Base-by-base conservation (phyloP, 2,113 vertebrate species). In the Petroica traversi region DNA sequence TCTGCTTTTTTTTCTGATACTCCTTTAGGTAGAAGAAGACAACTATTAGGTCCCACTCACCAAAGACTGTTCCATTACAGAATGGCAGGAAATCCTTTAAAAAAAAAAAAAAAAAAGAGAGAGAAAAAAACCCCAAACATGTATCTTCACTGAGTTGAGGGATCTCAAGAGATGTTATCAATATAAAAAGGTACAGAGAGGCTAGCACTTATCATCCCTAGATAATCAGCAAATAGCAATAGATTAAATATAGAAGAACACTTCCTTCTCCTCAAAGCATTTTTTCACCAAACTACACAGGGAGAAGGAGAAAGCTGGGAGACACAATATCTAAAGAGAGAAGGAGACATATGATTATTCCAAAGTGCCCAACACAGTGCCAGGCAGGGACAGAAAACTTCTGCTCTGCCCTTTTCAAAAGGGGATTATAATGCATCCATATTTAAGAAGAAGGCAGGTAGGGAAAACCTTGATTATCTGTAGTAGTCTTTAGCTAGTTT, bases 91-190 rank as follows among this genome's bases (percentile, higher is more conserved):
- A 71, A 73, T 8, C 5, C 2, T n/a, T 72, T 6, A 1, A 11
- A 6, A 61, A 64, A 66, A 85, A n/a, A 24, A 13, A 9, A 34
- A 19, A 3, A 1, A 8, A 31, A 12, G 41, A 41, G 5, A 11
- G 16, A 11, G 14, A 41, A 28, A 5, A 2, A 9, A 57, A n/a
- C n/a, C n/a, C n/a, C n/a, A n/a, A n/a, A 54, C 0, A 46, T 1
- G 2, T 14, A 64, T 41, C 38, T 79, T 90, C 29, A 69, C 28
- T 36, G 16, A 67, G 24, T 54, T 22, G 11, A 69, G 8, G 74
- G 8, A 22, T 54, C 17, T 74, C 31, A 58, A 54, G 34, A 82
- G 34, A 8, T 7, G 8, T 34, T 71, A 79, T 51, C 61, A 75
- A 38, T 51, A 61, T 40, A 43, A 68, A 75, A 72, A 78, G n/a